A percentile compares a stretch with the other conserved stretches of the same genome.
These are phyloP conservation scores for Drosophila lutescens DNA, from an alignment of 2,888 invertebrate genomes.

Conservation along the genomic window DNA sequence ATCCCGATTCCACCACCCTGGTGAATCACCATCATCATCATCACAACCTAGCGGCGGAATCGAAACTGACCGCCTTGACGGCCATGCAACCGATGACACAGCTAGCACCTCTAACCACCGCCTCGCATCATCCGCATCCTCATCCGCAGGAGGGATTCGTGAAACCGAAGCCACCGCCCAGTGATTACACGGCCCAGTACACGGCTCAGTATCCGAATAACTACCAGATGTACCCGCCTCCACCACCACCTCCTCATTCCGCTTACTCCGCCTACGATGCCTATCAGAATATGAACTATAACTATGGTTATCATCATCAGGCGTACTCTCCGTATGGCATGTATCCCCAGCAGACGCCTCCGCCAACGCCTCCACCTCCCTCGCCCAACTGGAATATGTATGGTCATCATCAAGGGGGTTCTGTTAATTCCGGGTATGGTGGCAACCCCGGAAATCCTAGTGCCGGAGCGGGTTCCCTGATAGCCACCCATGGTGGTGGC, in stretches of 20 bases:
- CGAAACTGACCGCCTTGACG: constrained; percentile 84
- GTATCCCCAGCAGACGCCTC: constrained; percentile 84
- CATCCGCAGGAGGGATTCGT: constrained; percentile 84
- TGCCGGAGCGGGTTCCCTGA: constrained; percentile 55
- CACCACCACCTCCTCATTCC: constrained; percentile 84
- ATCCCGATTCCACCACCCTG: constrained; percentile 90
- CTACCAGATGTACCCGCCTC: constrained; percentile 84
- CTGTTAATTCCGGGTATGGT: constrained; percentile 64
- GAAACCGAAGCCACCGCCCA: constrained; percentile 84
- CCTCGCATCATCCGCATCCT: constrained; percentile 55
- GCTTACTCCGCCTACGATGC: constrained; percentile 84
- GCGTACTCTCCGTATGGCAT: constrained; percentile 84
- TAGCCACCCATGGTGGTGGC: constrained; percentile 64
- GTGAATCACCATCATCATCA: constrained; percentile 80
- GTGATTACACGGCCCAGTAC: constrained; percentile 82
- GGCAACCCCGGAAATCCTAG: constrained; percentile 32
- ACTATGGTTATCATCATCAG: constrained; percentile 84
- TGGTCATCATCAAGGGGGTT: constrained; percentile 81
- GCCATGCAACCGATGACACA: constrained; percentile 85
- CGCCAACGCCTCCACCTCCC: constrained; percentile 84
- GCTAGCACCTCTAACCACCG: constrained; percentile 78
- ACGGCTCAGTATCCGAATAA: constrained; percentile 84
- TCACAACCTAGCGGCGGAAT: constrained; percentile 84
- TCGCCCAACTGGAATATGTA: constrained; percentile 88
- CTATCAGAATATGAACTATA: constrained; percentile 84